Percentiles rank a stretch among this genome's conserved stretches.
Evolutionary conservation across 2,113 vertebrate species (phyloP).

Genomic region (Caretta caretta): DNA sequence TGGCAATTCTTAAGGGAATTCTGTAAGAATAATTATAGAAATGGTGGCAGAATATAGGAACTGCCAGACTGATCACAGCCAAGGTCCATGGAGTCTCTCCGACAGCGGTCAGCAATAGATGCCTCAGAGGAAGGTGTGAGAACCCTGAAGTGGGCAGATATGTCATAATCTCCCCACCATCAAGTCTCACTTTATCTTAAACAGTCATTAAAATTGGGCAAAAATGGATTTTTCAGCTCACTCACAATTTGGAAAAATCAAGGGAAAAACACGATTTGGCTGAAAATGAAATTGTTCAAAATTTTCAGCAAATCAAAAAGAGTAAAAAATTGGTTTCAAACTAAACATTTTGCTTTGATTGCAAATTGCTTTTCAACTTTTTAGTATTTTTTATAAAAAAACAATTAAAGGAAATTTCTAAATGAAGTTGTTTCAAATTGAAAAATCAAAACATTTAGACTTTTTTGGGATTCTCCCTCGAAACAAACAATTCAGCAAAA

Average conservation of each 20-base stretch:
- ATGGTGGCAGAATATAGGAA: neutral
- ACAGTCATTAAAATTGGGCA: neutral
- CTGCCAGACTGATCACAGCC: neutral
- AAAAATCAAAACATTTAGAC: neutral
- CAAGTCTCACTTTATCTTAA: neutral
- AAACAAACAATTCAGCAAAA: neutral
- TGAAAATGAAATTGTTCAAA: neutral
- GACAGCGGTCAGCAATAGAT: neutral
- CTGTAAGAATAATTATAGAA: neutral
- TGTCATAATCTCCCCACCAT: neutral
- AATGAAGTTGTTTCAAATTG: neutral
- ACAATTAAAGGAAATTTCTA: neutral
- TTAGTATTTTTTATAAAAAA: neutral
- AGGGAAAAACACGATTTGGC: neutral
- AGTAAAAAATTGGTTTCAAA: neutral
- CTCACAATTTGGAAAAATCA: neutral
- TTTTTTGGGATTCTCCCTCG: rapidly evolving
- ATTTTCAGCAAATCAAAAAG: neutral
- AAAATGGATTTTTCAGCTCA: neutral
- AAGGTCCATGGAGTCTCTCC: neutral
- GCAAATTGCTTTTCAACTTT: neutral
- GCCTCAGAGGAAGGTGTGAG: neutral
- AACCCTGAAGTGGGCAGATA: neutral
- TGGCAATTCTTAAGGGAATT: neutral
- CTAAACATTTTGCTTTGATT: neutral